Evolutionary conservation across 2,113 vertebrate species (phyloP), one percentile per base, ranked within the genome.

Genomic region (Xyrauchen texanus): DNA sequence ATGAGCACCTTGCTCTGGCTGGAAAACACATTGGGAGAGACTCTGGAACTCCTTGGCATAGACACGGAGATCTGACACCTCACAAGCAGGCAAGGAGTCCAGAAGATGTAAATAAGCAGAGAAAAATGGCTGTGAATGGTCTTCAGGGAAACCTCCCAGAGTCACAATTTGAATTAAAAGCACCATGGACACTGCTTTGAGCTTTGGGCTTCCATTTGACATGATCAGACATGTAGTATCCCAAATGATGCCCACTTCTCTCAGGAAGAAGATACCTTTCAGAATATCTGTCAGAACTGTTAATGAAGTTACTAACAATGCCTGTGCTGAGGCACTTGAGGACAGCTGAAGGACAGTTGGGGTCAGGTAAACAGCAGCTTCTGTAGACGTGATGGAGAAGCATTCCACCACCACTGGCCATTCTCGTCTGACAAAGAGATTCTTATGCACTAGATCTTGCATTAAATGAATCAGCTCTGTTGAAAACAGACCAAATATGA

Each of bases 131-230:
- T 92, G 93, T 47, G 94, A 90, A 57, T 92, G 83, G 57, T 90
- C 92, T 78, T 95, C 91, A 0, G 95, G 95, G 76, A 96, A 94
- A 6, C 95, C 95, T 75, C 93, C 92, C 49, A 98, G 88, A 69
- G 93, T 86, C 86, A 96, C 92, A 53, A 96, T 82, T 66, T 87
- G 87, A 65, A 92, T 91, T 81, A 97, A 76, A 89, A 95, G 90
- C 57, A 79, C 89, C 86, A 98, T 81, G 76, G 93, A 86, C 53
- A 90, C 82, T 16, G 82, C 87, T 89, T 91, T 95, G 74, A 96
- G 85, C 83, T 90, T 90, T 13, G 82, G 83, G 85, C 87, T 92
- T 47, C 95, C 95, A 8, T 92, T 90, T 2, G 93, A 87, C 34
- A 98, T 85, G 15, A 97, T 34, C 6, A 89, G 92, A 67, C 96